Evolutionary conservation across 2,888 invertebrate genomes (phyloP).

Genomic region (Heliconius erato): DNA sequence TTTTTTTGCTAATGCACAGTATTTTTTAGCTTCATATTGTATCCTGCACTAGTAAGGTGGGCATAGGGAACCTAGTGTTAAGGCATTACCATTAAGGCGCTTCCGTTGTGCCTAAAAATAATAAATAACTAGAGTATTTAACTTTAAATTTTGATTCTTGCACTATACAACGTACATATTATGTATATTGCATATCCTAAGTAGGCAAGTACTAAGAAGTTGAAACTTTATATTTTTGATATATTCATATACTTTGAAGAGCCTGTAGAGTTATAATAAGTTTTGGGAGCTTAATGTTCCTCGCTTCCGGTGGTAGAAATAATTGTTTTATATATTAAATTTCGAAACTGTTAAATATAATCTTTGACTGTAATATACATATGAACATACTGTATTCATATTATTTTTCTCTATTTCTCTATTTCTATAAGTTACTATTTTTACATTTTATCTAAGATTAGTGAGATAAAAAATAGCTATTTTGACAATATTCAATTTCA

Average conservation of each 20-base stretch:
- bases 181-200: not conserved
- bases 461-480: too few species aligned
- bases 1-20: too few species aligned
- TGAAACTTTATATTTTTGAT: not conserved
- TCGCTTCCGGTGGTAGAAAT: not conserved
- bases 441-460: too few species aligned
- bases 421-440: too few species aligned
- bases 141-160: too few species aligned
- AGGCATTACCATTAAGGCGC: too few species aligned
- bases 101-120: too few species aligned
- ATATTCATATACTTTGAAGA: slow-evolving; percentile 11
- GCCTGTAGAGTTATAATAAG: not conserved
- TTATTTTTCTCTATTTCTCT: too few species aligned
- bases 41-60: too few species aligned
- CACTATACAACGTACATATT: not conserved
- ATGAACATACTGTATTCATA: not conserved
- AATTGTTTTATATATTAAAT: slow-evolving; percentile 11
- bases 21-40: not conserved
- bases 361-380: not conserved
- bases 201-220: not conserved
- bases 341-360: not conserved
- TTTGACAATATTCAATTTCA: too few species aligned
- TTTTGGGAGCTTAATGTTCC: not conserved
- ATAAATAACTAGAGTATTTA: too few species aligned
- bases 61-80: too few species aligned